These are phyloP conservation scores for Eidolon helvum DNA, from an alignment of 2,113 vertebrate species.

Conservation along the genomic window DNA sequence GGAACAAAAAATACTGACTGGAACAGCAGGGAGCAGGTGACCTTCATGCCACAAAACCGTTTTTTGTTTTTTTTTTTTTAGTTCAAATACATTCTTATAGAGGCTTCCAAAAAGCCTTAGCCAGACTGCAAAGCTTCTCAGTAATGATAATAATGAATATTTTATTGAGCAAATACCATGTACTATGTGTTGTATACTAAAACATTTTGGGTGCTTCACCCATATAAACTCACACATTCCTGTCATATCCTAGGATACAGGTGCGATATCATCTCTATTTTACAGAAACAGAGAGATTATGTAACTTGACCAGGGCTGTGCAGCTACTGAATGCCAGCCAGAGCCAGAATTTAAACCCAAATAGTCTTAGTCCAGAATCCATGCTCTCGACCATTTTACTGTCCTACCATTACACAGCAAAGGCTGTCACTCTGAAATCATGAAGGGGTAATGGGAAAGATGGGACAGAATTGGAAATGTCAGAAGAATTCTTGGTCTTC, in stretches of 20 bases:
- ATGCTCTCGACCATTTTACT: accelerated
- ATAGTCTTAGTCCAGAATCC: background rate
- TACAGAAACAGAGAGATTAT: background rate
- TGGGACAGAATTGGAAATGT: background rate
- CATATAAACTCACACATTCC: background rate
- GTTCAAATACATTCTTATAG: background rate
- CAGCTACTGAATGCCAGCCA: background rate
- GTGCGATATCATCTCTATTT: background rate
- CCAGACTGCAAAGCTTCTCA: background rate
- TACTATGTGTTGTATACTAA: background rate
- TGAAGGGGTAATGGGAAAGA: background rate
- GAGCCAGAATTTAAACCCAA: background rate
- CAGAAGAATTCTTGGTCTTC: background rate
- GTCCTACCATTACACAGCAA: background rate
- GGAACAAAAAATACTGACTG: background rate
- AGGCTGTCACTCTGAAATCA: background rate
- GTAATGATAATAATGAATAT: background rate
- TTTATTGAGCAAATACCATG: background rate
- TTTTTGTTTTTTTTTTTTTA: background rate
- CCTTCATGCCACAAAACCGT: background rate
- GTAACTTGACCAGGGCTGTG: background rate
- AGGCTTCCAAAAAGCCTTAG: background rate
- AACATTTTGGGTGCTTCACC: background rate
- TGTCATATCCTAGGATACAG: background rate
- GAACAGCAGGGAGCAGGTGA: background rate